Conservation (phyloP, 2,888 invertebrate genomes). For the Aleiodes testaceus region DNA sequence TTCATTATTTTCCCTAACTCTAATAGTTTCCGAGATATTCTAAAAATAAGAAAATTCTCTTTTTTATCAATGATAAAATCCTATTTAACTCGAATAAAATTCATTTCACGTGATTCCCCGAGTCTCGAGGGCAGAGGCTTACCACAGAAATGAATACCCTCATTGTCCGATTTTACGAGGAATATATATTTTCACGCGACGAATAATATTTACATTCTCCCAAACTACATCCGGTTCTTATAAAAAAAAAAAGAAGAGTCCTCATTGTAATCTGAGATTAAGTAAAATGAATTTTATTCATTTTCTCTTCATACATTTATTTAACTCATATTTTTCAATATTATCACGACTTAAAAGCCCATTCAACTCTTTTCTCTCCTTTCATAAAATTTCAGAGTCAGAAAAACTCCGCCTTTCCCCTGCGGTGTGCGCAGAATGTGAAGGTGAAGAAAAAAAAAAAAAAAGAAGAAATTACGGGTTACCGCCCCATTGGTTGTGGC, state of each 20-base stretch:
- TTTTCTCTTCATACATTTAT: constrained; percentile 20
- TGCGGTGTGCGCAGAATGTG: constrained; percentile 39
- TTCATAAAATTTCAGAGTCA: constrained; percentile 47
- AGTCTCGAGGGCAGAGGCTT: background rate
- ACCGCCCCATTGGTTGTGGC: constrained; percentile 52
- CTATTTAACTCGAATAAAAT: background rate
- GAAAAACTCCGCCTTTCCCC: constrained; percentile 45
- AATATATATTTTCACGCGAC: constrained; percentile 31
- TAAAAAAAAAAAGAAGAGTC: constrained; percentile 41
- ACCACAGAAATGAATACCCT: constrained; percentile 23
- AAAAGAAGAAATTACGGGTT: constrained; percentile 55
- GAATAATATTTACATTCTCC: constrained; percentile 69
- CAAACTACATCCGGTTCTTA: constrained; percentile 51
- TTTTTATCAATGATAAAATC: background rate
- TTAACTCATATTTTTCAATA: constrained; percentile 17
- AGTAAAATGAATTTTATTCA: constrained; percentile 13
- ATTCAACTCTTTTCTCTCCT: constrained; percentile 51
- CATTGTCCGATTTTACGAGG: constrained; percentile 19
- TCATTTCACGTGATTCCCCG: background rate
- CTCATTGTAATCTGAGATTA: constrained; percentile 54
- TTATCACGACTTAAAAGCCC: constrained; percentile 36
- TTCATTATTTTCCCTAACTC: background rate
- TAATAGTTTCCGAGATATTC: background rate
- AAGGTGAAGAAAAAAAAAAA: constrained; percentile 54
- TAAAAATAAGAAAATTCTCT: background rate